Evolutionary conservation across 2,888 invertebrate species (phyloP).

Genomic region (Parnassius orleans): DNA sequence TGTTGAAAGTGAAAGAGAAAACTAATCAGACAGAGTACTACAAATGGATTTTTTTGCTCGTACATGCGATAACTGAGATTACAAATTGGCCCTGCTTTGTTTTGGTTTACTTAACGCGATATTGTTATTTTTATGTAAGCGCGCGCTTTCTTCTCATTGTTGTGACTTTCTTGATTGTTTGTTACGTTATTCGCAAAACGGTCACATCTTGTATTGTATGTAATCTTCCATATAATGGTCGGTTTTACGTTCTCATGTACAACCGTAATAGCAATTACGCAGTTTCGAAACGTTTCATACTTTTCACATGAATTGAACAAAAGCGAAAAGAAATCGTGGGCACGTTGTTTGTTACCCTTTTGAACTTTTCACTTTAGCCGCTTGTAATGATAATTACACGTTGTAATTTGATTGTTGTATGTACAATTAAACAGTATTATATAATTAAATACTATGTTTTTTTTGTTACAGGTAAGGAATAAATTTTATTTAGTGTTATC

Average conservation of each 20-base stretch:
- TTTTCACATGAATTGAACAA: constrained; percentile 47
- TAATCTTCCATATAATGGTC: constrained; percentile 64
- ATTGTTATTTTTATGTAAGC: constrained; percentile 44
- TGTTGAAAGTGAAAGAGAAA: too few species aligned
- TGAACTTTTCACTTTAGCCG: constrained; percentile 43
- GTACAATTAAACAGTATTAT: too few species aligned
- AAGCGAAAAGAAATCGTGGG: constrained; percentile 36
- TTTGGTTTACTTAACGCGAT: constrained; percentile 23
- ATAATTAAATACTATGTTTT: too few species aligned
- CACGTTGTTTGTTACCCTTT: constrained; percentile 48
- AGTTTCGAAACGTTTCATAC: constrained; percentile 50
- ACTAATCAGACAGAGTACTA: not conserved
- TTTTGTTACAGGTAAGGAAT: constrained; percentile 68
- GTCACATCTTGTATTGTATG: constrained; percentile 56
- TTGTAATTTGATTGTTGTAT: not conserved
- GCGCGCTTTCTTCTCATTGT: constrained; percentile 66
- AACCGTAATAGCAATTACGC: constrained; percentile 59
- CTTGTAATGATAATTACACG: constrained; percentile 12
- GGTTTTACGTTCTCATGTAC: constrained; percentile 58
- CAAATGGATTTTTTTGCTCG: not conserved
- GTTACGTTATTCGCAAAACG: constrained; percentile 67
- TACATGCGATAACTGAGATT: not conserved
- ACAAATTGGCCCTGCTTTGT: not conserved
- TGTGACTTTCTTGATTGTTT: constrained; percentile 66
- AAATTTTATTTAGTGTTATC: constrained; percentile 33